These are phyloP conservation scores for Anser brachyrhynchus DNA, from an alignment of 2,113 vertebrate species.

Conservation along the genomic window DNA sequence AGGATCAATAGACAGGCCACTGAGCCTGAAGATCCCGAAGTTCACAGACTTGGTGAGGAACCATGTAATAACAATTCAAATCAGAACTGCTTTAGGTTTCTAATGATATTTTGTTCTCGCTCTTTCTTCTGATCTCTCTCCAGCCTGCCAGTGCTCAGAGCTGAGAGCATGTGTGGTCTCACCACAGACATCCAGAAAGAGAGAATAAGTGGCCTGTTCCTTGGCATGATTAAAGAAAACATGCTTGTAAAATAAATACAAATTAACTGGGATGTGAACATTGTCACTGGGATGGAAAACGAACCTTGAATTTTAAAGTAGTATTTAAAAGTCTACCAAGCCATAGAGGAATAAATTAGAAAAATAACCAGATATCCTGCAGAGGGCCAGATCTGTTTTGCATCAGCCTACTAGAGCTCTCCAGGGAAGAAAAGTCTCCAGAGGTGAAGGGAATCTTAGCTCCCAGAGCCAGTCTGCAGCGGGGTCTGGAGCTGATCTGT, in stretches of 20 bases:
- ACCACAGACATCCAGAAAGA: constrained; percentile 37
- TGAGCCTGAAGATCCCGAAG: not conserved
- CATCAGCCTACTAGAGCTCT: not conserved
- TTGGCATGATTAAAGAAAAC: constrained; percentile 34
- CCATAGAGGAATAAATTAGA: not conserved
- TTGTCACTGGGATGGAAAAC: not conserved
- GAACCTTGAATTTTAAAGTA: not conserved
- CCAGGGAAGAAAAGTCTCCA: not conserved
- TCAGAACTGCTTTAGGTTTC: not conserved
- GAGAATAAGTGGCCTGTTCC: constrained; percentile 21
- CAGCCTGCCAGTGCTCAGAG: not conserved
- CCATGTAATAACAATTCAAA: not conserved
- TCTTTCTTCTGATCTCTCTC: constrained; percentile 33
- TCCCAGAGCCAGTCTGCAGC: accelerated
- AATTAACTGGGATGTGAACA: not conserved
- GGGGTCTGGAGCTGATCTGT: constrained; percentile 6
- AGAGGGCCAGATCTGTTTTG: not conserved
- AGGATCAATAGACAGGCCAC: not conserved
- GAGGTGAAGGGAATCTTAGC: not conserved
- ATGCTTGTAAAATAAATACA: not conserved
- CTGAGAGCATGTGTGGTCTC: not conserved
- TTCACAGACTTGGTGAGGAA: not conserved
- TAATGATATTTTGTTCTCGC: not conserved
- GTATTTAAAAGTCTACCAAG: not conserved
- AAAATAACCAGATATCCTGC: not conserved